These are phyloP conservation scores for Apis laboriosa DNA, from an alignment of 1,140 invertebrate genomes.

Conservation along the genomic window DNA sequence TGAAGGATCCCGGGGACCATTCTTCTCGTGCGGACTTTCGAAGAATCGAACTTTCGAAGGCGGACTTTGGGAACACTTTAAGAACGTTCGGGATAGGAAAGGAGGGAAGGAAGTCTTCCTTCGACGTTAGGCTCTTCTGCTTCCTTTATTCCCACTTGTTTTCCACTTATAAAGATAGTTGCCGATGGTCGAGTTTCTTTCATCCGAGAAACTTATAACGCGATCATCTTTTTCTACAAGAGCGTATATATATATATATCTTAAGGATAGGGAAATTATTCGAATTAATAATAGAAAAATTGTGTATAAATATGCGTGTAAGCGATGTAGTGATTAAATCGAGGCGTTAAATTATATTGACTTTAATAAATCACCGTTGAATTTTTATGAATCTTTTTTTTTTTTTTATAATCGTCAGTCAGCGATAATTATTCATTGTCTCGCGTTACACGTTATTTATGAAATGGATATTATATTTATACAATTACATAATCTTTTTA, in stretches of 20 bases:
- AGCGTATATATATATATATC: background rate
- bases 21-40: constrained; percentile 27
- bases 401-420: too few species aligned
- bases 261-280: too few species aligned
- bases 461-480: too few species aligned
- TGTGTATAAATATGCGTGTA: too few species aligned
- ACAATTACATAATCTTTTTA: too few species aligned
- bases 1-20: constrained; percentile 35
- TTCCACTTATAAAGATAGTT: constrained; percentile 39
- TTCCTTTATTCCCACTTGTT: constrained; percentile 42
- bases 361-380: too few species aligned
- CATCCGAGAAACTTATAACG: constrained; percentile 31
- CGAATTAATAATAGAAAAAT: too few species aligned
- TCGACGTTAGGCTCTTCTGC: constrained; percentile 50
- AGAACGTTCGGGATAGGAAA: constrained; percentile 48
- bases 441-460: too few species aligned
- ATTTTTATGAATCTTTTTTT: too few species aligned
- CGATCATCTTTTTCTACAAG: background rate
- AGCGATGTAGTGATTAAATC: too few species aligned
- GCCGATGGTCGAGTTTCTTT: constrained; percentile 29
- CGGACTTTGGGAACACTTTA: constrained; percentile 50
- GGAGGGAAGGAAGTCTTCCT: background rate
- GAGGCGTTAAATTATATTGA: too few species aligned
- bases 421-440: too few species aligned
- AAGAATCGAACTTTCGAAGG: constrained; percentile 52